phyloP scores from a whole-genome alignment of 2,113 vertebrate genomes.

The Psettodes erumei region DNA sequence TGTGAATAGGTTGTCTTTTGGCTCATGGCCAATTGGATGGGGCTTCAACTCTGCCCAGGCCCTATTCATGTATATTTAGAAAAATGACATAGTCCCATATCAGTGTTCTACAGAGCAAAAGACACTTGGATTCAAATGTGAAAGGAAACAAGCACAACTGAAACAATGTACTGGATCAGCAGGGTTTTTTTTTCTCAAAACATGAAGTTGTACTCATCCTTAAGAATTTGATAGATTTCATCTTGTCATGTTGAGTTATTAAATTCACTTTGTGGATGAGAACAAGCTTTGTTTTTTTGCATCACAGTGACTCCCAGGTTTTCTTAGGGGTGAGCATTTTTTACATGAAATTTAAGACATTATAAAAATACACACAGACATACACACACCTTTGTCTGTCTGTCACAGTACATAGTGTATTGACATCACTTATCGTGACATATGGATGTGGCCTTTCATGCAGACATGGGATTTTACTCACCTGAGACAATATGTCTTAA shows the following conservation, averaged over 20 bases:
- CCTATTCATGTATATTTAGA: conserved; percentile 13
- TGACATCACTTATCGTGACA: not conserved
- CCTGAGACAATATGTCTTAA: conserved; percentile 17
- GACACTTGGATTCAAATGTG: not conserved
- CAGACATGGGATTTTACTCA: conserved; percentile 17
- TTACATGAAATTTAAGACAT: not conserved
- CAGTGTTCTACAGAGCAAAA: not conserved
- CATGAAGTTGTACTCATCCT: conserved; percentile 7
- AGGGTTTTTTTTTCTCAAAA: conserved; percentile 19
- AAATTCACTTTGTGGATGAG: not conserved
- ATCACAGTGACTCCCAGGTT: not conserved
- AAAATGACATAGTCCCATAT: not conserved
- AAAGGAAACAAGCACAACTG: too few relatives aligned
- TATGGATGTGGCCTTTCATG: not conserved
- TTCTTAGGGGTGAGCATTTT: not conserved
- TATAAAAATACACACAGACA: too few relatives aligned
- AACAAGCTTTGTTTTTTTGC: not conserved
- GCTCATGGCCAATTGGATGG: conserved; percentile 1
- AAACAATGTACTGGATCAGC: not conserved
- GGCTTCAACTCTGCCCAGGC: not conserved
- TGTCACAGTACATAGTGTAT: not conserved
- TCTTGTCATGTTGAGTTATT: not conserved
- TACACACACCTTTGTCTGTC: not conserved
- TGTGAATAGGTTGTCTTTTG: conserved; percentile 41
- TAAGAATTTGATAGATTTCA: not conserved